Evolutionary conservation across 2,113 vertebrate genomes (phyloP).

Genomic region (Oplegnathus fasciatus): DNA sequence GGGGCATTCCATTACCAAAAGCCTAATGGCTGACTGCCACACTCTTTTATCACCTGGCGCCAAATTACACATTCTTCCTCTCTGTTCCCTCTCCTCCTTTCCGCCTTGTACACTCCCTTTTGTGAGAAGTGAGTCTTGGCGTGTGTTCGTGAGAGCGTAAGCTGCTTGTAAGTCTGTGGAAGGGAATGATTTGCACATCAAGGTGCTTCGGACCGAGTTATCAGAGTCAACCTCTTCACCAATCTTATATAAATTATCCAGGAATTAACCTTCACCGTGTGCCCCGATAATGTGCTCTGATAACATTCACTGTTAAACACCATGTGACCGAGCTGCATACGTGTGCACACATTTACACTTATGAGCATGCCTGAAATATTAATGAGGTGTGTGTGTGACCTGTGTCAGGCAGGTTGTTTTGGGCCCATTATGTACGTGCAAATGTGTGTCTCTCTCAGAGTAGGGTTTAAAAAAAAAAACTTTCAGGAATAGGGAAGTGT

Average conservation of each 20-base stretch:
- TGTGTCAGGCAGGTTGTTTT: background rate
- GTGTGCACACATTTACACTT: slow-evolving; percentile 15
- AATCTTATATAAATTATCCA: slow-evolving; percentile 63
- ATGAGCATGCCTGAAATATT: background rate
- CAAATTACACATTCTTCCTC: slow-evolving; percentile 69
- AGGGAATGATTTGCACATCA: slow-evolving; percentile 32
- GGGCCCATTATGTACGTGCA: background rate
- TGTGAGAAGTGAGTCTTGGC: slow-evolving; percentile 17
- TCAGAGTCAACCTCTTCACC: slow-evolving; percentile 29
- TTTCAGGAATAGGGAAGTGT: background rate
- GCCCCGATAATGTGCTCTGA: slow-evolving; percentile 40
- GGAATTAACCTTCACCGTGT: slow-evolving; percentile 58
- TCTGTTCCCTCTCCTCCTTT: slow-evolving; percentile 54
- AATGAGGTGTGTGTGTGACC: slow-evolving; percentile 5
- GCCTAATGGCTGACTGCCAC: slow-evolving; percentile 55
- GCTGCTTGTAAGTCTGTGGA: slow-evolving; percentile 23
- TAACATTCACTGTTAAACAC: slow-evolving; percentile 44
- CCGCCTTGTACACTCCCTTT: slow-evolving; percentile 30
- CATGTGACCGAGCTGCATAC: slow-evolving; percentile 32
- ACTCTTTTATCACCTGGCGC: slow-evolving; percentile 65
- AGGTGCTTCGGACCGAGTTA: slow-evolving; percentile 46
- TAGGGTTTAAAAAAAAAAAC: background rate
- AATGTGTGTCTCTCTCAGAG: slow-evolving; percentile 8
- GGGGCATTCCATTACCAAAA: slow-evolving; percentile 53
- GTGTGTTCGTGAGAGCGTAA: background rate